Conservation (phyloP, 2,888 invertebrate species). For the Amaurobius ferox region DNA sequence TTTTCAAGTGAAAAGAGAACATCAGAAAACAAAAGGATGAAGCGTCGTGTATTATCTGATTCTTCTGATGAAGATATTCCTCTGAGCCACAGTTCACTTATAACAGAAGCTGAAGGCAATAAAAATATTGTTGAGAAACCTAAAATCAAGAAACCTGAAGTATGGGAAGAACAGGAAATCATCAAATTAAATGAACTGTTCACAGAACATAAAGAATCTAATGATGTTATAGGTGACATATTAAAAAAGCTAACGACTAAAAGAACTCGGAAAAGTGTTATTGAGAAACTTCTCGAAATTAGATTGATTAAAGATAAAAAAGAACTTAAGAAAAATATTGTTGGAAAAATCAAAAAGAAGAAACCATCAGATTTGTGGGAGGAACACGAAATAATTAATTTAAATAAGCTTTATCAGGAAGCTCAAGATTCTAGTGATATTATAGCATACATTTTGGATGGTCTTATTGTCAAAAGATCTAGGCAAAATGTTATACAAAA, state of each 20-base stretch:
- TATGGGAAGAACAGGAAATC: constrained; percentile 40
- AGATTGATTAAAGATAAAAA: constrained; percentile 47
- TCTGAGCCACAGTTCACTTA: constrained; percentile 85
- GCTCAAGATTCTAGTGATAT: constrained; percentile 17
- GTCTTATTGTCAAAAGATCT: constrained; percentile 19
- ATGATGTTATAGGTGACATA: constrained; percentile 26
- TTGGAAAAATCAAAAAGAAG: background rate
- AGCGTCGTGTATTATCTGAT: constrained; percentile 17
- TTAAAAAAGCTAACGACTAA: constrained; percentile 21
- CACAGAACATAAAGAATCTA: background rate
- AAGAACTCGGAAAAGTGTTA: constrained; percentile 19
- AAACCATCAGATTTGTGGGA: constrained; percentile 12
- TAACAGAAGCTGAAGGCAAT: constrained; percentile 82
- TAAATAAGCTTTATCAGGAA: constrained; percentile 22
- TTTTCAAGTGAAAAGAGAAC: background rate
- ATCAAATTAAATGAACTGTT: constrained; percentile 25
- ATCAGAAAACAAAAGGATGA: background rate
- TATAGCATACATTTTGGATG: background rate
- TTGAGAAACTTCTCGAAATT: constrained; percentile 47
- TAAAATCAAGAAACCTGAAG: constrained; percentile 84
- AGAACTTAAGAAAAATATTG: constrained; percentile 27
- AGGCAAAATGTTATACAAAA: constrained; percentile 29
- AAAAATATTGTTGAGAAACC: constrained; percentile 86
- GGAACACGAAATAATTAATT: constrained; percentile 43
- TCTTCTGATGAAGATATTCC: constrained; percentile 83